A percentile compares a stretch with the other conserved stretches of the same genome.
These are phyloP conservation scores for Apeira syringaria DNA, from an alignment of 2,888 invertebrate species.

Conservation along the genomic window DNA sequence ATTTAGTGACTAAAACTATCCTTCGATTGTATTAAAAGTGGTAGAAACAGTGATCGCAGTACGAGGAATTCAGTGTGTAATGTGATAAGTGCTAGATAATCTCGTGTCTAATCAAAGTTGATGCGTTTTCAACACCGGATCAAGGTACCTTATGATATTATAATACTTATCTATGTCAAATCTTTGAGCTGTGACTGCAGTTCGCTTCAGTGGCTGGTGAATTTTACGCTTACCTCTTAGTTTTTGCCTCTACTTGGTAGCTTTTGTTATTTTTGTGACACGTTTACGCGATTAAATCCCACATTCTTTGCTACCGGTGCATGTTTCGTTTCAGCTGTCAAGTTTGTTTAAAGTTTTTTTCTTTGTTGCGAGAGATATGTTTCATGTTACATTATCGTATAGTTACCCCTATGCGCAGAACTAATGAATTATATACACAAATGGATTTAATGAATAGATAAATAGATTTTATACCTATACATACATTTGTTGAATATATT, in stretches of 20 bases:
- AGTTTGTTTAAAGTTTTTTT: constrained; percentile 21
- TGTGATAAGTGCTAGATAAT: constrained; percentile 40
- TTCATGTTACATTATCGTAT: not conserved
- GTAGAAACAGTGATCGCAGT: constrained; percentile 36
- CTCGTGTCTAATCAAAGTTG: constrained; percentile 21
- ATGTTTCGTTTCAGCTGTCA: constrained; percentile 27
- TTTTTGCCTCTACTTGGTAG: constrained; percentile 4
- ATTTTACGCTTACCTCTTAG: constrained; percentile 12
- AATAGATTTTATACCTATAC: no score
- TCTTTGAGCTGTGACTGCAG: constrained; percentile 30
- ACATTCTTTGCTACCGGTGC: constrained; percentile 19
- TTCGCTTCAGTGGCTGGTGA: constrained; percentile 17
- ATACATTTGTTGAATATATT: no score
- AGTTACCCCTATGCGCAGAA: no score
- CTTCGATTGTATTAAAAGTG: constrained; percentile 35
- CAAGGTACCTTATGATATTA: constrained; percentile 41
- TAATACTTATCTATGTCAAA: constrained; percentile 31
- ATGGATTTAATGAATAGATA: no score
- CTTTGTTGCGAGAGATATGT: not conserved
- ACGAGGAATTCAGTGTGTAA: constrained; percentile 33
- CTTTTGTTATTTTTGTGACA: constrained; percentile 22
- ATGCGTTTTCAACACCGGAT: constrained; percentile 35
- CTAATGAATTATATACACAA: no score
- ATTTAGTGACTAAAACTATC: constrained; percentile 26
- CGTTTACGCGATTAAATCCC: constrained; percentile 20